These are phyloP conservation scores for Hoplostethus mediterraneus DNA, from an alignment of 2,797 vertebrate species.

Conservation along the genomic window DNA sequence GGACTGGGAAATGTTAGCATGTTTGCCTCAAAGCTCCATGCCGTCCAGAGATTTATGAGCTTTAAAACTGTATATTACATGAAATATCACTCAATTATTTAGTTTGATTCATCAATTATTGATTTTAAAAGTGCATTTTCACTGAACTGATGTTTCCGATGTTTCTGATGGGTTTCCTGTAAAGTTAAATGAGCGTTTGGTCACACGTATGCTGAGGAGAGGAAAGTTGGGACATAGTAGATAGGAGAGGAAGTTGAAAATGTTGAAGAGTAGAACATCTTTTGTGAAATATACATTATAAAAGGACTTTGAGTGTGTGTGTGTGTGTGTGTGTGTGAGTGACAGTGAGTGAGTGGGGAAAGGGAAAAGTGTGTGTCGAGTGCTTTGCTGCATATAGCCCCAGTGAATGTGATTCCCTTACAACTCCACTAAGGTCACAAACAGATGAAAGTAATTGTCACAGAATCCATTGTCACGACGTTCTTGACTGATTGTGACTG, in stretches of 20 bases:
- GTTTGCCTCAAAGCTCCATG: slow-evolving; percentile 16
- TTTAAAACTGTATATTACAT: background rate
- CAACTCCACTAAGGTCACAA: slow-evolving; percentile 3
- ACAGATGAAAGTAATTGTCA: slow-evolving; percentile 11
- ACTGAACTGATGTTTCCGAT: slow-evolving; percentile 12
- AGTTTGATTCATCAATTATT: background rate
- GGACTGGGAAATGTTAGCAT: slow-evolving; percentile 27
- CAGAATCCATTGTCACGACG: slow-evolving; percentile 17
- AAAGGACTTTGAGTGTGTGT: no score
- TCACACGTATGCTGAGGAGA: background rate
- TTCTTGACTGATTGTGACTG: slow-evolving; percentile 36
- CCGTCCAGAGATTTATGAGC: slow-evolving; percentile 5
- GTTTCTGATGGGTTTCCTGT: background rate
- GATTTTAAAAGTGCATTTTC: background rate
- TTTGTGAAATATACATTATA: background rate
- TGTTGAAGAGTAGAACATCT: background rate
- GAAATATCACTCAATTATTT: background rate
- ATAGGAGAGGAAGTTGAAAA: background rate
- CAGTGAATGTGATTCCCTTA: background rate
- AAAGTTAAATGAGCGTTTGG: background rate
- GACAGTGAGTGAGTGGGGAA: no score
- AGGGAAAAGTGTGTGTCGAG: background rate
- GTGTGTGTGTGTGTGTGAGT: no score
- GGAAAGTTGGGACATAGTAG: background rate
- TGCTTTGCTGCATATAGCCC: background rate